A percentile compares a stretch with the other conserved stretches of the same genome.
Conservation (phyloP, 2,797 vertebrate genomes). For the Pelobates cultripes region DNA sequence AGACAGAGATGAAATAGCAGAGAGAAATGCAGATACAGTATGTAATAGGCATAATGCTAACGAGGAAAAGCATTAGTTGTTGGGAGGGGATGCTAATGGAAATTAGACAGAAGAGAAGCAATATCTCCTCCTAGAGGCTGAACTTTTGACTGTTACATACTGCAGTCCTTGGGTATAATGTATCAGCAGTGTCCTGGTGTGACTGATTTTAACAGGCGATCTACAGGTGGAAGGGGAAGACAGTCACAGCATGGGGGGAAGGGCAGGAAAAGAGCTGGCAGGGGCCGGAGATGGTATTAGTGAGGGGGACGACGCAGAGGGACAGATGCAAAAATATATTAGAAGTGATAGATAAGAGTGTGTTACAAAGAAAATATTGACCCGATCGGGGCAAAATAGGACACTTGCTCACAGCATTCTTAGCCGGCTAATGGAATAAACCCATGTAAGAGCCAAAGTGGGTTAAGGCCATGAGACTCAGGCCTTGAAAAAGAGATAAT, state of each 20-base stretch:
- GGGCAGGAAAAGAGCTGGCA: neutral
- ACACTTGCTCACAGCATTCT: too few relatives aligned
- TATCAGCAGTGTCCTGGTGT: conserved; percentile 14
- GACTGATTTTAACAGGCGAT: neutral
- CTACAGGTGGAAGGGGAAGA: neutral
- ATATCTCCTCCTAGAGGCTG: conserved; percentile 10
- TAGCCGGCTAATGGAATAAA: too few relatives aligned
- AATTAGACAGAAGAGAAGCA: neutral
- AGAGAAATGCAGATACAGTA: too few relatives aligned
- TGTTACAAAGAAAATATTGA: too few relatives aligned
- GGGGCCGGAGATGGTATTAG: neutral
- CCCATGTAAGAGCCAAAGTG: too few relatives aligned
- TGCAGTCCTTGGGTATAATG: conserved; percentile 5
- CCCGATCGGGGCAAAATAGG: too few relatives aligned
- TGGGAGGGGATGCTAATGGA: neutral
- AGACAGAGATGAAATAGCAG: too few relatives aligned
- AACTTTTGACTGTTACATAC: neutral
- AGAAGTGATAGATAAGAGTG: too few relatives aligned
- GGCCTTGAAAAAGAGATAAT: too few relatives aligned
- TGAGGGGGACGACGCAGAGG: neutral
- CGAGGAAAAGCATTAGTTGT: neutral
- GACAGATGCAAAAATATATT: neutral
- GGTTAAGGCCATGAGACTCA: too few relatives aligned
- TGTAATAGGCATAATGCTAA: neutral
- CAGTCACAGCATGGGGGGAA: neutral